Conservation (phyloP, 2,113 vertebrate genomes). For the Eretmochelys imbricata region DNA sequence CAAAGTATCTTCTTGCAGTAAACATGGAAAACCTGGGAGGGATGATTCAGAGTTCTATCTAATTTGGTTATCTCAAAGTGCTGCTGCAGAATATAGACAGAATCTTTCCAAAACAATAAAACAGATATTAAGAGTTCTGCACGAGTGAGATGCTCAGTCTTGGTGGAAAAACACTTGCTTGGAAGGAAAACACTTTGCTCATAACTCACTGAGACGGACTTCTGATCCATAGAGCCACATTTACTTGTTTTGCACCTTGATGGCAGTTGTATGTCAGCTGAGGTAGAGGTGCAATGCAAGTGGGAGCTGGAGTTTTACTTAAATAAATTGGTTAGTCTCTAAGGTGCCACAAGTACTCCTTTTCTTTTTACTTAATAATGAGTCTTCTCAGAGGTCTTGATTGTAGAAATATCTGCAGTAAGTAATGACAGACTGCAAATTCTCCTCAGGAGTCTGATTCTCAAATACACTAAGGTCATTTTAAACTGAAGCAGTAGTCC, state of each 20-base stretch:
- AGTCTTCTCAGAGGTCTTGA: background rate
- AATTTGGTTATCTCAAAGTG: background rate
- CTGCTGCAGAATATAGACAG: background rate
- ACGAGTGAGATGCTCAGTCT: background rate
- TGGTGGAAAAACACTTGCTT: background rate
- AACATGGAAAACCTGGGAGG: background rate
- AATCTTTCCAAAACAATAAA: background rate
- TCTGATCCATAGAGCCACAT: background rate
- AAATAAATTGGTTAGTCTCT: background rate
- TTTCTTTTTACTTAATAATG: background rate
- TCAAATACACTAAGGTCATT: background rate
- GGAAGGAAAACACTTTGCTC: background rate
- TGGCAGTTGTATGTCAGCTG: background rate
- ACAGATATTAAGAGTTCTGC: background rate
- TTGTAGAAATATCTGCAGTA: background rate
- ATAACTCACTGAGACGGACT: background rate
- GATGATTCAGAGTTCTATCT: background rate
- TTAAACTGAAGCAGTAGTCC: background rate
- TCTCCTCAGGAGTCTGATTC: constrained; percentile 17
- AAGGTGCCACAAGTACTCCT: too few relatives aligned
- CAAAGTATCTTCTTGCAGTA: background rate
- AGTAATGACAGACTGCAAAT: constrained; percentile 9
- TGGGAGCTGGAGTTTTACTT: background rate
- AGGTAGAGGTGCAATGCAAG: background rate
- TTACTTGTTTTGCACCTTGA: too few relatives aligned